Conservation (phyloP, 2,797 vertebrate species). For the Hipposideros larvatus region DNA sequence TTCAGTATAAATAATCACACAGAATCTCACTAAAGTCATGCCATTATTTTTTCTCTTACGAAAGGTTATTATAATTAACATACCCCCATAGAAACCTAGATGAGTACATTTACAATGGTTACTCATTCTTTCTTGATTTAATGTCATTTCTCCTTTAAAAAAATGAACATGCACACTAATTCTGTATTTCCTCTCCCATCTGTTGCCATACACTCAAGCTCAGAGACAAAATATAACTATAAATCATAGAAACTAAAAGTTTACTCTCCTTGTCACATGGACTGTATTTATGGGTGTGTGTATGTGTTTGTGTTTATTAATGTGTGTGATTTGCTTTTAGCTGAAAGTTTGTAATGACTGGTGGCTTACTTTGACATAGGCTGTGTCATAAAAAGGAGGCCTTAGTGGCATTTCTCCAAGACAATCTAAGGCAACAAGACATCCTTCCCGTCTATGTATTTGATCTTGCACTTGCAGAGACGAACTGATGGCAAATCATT, state of each 20-base stretch:
- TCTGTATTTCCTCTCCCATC: slow-evolving; percentile 71
- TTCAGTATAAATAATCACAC: background rate
- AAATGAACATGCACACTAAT: slow-evolving; percentile 39
- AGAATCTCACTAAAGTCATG: slow-evolving; percentile 21
- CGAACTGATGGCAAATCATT: background rate
- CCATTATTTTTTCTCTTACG: background rate
- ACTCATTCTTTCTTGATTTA: slow-evolving; percentile 66
- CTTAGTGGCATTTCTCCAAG: background rate
- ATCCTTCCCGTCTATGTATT: background rate
- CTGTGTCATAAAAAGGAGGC: background rate
- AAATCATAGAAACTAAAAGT: slow-evolving; percentile 62
- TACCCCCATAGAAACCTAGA: slow-evolving; percentile 1
- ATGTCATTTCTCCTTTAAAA: slow-evolving; percentile 60
- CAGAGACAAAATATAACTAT: slow-evolving; percentile 23
- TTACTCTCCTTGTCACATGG: slow-evolving; percentile 40
- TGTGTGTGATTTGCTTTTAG: background rate
- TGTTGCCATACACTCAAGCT: slow-evolving; percentile 54
- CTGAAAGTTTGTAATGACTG: background rate
- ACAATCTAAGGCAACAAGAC: background rate
- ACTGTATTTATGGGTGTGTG: background rate
- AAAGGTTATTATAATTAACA: slow-evolving; percentile 41
- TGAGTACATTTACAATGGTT: slow-evolving; percentile 36
- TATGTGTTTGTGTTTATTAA: background rate
- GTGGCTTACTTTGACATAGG: background rate
- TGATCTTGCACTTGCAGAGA: background rate